Percentiles rank a stretch among this genome's conserved stretches.
phyloP scores from a whole-genome alignment of 2,888 invertebrate genomes.

The Helobdella robusta region DNA sequence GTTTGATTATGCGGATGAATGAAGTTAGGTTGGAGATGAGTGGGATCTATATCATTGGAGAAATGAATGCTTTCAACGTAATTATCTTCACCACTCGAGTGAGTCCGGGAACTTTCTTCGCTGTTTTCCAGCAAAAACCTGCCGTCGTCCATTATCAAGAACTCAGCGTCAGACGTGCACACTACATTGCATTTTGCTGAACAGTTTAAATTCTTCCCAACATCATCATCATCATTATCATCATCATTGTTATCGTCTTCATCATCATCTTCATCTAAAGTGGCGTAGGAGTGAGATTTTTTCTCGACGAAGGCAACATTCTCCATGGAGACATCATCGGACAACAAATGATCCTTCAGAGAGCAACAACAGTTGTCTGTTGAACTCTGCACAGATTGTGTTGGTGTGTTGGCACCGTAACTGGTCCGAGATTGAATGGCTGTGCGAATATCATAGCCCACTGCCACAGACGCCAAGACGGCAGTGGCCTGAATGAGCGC shows the following conservation, averaged over 20 bases:
- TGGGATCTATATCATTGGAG: not conserved
- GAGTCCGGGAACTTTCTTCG: slow-evolving; percentile 12
- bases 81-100: slow-evolving; percentile 25
- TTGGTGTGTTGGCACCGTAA: slow-evolving; percentile 29
- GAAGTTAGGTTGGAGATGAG: no score
- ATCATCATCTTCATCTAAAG: slow-evolving; percentile 74
- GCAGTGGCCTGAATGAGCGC: slow-evolving; percentile 79
- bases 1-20: no score
- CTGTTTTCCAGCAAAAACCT: not conserved
- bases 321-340: slow-evolving; percentile 37
- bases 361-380: slow-evolving; percentile 46
- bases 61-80: slow-evolving; percentile 5
- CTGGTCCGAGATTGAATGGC: slow-evolving; percentile 42
- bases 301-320: not conserved
- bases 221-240: slow-evolving; percentile 42
- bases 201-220: slow-evolving; percentile 33
- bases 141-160: not conserved
- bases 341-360: slow-evolving; percentile 45
- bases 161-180: not conserved
- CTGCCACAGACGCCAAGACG: slow-evolving; percentile 71
- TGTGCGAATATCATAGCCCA: slow-evolving; percentile 76
- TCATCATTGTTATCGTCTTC: slow-evolving; percentile 60
- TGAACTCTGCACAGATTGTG: slow-evolving; percentile 35
- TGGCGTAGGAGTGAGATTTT: not conserved
- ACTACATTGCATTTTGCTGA: no score